Conservation (phyloP, 2,113 vertebrate genomes). For the Clarias magur region DNA sequence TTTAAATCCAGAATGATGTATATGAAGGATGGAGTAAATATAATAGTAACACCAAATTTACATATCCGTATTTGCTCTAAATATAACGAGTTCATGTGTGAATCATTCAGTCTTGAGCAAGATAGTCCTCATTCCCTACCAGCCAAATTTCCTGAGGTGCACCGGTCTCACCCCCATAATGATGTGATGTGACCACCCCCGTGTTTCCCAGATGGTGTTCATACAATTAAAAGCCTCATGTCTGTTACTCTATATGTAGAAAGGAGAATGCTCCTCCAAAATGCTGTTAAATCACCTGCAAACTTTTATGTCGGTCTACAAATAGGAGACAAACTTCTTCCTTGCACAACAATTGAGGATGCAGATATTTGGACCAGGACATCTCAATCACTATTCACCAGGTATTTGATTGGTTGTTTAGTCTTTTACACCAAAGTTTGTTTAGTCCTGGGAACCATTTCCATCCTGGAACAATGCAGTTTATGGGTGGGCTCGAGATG, state of each 20-base stretch:
- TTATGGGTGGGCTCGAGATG: no score
- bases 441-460: no score
- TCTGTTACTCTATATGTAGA: not conserved
- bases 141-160: not conserved
- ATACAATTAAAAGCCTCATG: not conserved
- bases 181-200: not conserved
- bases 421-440: no score
- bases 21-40: not conserved
- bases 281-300: not conserved
- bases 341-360: no score
- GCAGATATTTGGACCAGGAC: no score
- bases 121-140: not conserved
- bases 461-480: no score
- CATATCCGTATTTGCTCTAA: not conserved
- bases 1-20: not conserved
- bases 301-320: not conserved
- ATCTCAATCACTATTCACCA: no score
- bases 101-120: not conserved
- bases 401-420: no score
- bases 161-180: not conserved
- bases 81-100: not conserved
- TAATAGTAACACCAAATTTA: not conserved
- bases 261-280: not conserved
- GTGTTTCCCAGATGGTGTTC: not conserved
- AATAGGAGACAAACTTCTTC: no score